Evolutionary conservation across 2,113 vertebrate species (phyloP), one percentile per base, ranked within the genome.

Genomic region (Synchiropus splendidus): DNA sequence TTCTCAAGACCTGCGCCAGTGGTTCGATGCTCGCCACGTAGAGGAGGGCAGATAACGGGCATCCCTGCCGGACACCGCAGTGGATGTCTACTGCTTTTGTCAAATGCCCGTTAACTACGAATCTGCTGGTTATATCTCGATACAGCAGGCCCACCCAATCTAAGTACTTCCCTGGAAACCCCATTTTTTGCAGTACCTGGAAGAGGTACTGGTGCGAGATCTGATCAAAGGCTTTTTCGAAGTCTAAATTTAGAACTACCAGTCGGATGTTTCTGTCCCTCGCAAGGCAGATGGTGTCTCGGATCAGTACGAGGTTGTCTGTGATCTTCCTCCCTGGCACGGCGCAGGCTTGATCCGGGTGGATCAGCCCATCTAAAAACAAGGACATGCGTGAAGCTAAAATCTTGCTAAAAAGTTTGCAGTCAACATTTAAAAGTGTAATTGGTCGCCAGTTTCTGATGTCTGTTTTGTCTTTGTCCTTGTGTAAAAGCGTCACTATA

Each of bases 1-100:
- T 42, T 51, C 48, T 51, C 48, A 51, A 51, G 39, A 40, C 31
- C 46, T 49, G 46, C 32, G 46, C 30, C 16, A 39, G n/a, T 6
- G 30, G 46, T 18, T 49, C 39, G 2, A 51, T 42, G 9, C 39
- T 41, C 2, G 6, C 9, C 1, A 48, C 27, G 0, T 35, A 42
- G 2, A 51, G 39, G 33, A 36, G 48, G 31, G 48, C 39, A 17
- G 39, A 51, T 42, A 51, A 36, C 18, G 14, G 39, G 27, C 39
- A 51, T 6, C 39, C 48, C 48, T 50, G 48, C 16, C 31, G 39
- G 39, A 50, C 39, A 10, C 39, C 48, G 13, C 48, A 42, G 39
- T 35, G 40, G 13, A 42, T 51, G 1, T 36, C 1, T 0, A 51
- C 48, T 51, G 39, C 48, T 51, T 36, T 36, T 18, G 39, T 51